A percentile compares a stretch with the other conserved stretches of the same genome.
phyloP scores from a whole-genome alignment of 2,797 vertebrate species.

The Pagetopsis macropterus region DNA sequence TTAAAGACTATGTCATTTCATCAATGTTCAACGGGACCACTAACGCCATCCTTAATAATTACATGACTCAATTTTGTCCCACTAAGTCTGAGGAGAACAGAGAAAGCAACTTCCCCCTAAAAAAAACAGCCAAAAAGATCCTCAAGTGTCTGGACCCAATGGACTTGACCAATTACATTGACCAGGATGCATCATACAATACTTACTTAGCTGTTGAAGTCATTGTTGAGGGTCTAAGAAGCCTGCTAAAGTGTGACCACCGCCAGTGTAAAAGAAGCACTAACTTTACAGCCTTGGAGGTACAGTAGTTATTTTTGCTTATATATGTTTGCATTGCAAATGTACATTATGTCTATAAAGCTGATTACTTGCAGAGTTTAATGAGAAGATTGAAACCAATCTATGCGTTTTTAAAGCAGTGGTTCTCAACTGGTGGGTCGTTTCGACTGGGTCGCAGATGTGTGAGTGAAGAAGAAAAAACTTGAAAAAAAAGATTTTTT shows the following conservation, averaged over 20 bases:
- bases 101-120: too few relatives aligned
- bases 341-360: background rate
- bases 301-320: constrained; percentile 32
- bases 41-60: constrained; percentile 14
- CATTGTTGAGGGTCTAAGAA: constrained; percentile 58
- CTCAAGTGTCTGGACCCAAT: background rate
- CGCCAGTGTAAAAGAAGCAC: constrained; percentile 22
- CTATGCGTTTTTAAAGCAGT: background rate
- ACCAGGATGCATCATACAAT: constrained; percentile 47
- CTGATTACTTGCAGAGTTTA: background rate
- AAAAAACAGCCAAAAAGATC: too few relatives aligned
- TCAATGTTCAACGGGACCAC: constrained; percentile 33
- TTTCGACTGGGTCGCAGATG: too few relatives aligned
- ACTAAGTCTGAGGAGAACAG: too few relatives aligned
- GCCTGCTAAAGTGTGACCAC: constrained; percentile 50
- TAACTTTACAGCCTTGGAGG: constrained; percentile 61
- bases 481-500: too few relatives aligned
- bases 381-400: background rate
- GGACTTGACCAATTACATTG: constrained; percentile 39
- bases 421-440: too few relatives aligned
- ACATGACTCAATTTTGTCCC: constrained; percentile 11
- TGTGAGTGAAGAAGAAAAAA: too few relatives aligned
- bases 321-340: background rate
- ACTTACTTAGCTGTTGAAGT: constrained; percentile 70
- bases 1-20: constrained; percentile 46